These are phyloP conservation scores for Scotopteryx bipunctaria DNA, from an alignment of 2,888 invertebrate species.

Conservation along the genomic window DNA sequence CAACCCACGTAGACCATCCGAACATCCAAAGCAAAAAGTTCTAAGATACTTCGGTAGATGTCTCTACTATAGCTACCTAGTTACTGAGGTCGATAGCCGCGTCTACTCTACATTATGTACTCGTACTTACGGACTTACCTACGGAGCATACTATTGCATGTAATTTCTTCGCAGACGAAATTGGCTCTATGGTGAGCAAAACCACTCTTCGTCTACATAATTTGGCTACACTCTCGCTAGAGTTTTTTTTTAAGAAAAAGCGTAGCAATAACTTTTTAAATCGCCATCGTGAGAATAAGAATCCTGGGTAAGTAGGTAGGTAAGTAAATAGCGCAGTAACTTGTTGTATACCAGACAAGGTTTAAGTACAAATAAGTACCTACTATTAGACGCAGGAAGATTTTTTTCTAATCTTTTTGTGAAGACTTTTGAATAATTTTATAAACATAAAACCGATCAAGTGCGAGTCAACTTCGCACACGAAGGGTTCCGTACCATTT, in stretches of 20 bases:
- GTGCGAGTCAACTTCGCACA: too few species aligned
- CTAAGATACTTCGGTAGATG: slow-evolving; percentile 11
- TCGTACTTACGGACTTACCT: neutral
- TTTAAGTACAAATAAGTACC: too few species aligned
- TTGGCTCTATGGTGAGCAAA: slow-evolving; percentile 20
- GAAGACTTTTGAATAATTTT: too few species aligned
- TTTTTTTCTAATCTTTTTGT: too few species aligned
- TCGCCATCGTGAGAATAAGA: neutral
- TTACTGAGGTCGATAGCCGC: slow-evolving; percentile 13
- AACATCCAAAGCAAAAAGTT: neutral
- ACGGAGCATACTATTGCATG: neutral
- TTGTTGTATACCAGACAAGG: too few species aligned
- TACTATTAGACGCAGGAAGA: too few species aligned
- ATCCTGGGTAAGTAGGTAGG: neutral
- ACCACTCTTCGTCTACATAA: slow-evolving; percentile 11
- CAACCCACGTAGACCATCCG: slow-evolving; percentile 3
- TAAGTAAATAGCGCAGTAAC: neutral
- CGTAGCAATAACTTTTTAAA: neutral
- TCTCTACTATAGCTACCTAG: slow-evolving; percentile 1
- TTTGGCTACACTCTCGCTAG: slow-evolving; percentile 8
- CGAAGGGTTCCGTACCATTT: too few species aligned
- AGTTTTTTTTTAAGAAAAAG: slow-evolving; percentile 2
- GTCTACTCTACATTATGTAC: slow-evolving; percentile 9
- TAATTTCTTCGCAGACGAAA: slow-evolving; percentile 17
- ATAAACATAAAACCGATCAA: too few species aligned